Evolutionary conservation across 2,888 invertebrate genomes (phyloP), one percentile per base, ranked within the genome.

Genomic region (Amphipyra berbera): DNA sequence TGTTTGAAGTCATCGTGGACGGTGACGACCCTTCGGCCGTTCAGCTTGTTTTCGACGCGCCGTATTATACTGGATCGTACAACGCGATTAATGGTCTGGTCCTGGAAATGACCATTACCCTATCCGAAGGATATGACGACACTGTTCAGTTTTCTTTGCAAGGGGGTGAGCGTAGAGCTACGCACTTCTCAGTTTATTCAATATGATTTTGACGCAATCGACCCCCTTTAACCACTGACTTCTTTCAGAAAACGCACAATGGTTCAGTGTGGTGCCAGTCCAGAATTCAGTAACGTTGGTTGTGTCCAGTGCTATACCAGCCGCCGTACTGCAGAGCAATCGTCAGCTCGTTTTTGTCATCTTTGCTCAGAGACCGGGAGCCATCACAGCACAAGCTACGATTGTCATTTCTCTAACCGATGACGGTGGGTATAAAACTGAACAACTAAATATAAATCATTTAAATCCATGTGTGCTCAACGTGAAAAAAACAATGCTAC

Each of bases 41-140:
- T 2, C 62, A 75, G n/a, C 65, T 79, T 0, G 48, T 60, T 0
- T 83, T 84, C 46, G 60, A 55, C 38, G 74, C 74, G 42, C 30
- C 70, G 4, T 78, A 68, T 47, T 83, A 82, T 59, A 76, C 65
- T 0, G 82, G 82, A 10, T 45, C 61, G 6, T 83, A 78, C 52
- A 63, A 59, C 14, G 59, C 55, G 42, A 14, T 15, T 7, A 53
- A 12, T 10, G 72, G 73, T 6, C 57, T 83, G 8, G 27, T 45
- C 3, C 63, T 79, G 13, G 62, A 61, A 0, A 58, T 59, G 12
- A 49, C 68, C 2, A 76, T 82, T 15, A 52, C 55, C 2, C 49
- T 82, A 6, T 33, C 68, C 0, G 37, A 70, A 58, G 82, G 82
- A 2, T 78, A 73, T 56, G 78, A 79, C 33, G 63, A 63, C 2